Evolutionary conservation across 2,888 invertebrate genomes (phyloP), one percentile per base, ranked within the genome.

Genomic region (Masnerella sp.): DNA sequence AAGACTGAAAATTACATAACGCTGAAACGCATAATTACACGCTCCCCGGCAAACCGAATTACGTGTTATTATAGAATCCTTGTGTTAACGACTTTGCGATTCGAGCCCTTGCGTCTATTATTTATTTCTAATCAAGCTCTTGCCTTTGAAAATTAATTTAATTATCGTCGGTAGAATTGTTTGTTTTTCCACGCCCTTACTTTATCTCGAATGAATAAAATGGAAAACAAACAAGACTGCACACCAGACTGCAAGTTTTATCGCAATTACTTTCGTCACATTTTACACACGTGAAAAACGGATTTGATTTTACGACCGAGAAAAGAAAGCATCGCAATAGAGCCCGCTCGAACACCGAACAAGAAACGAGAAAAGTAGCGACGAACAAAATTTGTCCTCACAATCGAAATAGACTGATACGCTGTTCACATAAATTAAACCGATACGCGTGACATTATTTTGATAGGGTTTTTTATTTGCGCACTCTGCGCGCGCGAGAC

Each of bases 391-490:
- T 62, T 54, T 70, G 49, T 62, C 56, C 40, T 32, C 61, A 38
- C 68, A 61, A 61, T 54, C 49, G 49, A 49, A 70, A 64, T 64
- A 70, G 70, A 64, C 74, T 65, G 74, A 74, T 34, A 18, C 34
- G 25, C 45, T 45, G 32, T 58, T 61, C 64, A 56, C 45, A 59
- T 67, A 59, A 74, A 61, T 65, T 61, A 42, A 65, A 65, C 45
- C 69, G 59, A 68, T 59, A 59, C 68, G 59, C 68, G 69, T 69
- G 69, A 54, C 61, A 61, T 68, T 59, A 68, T 69, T 69, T 69
- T 69, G 52, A 69, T 69, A 61, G 54, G 28, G 11, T 40, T 67
- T 47, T 54, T 72, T 61, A 61, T 65, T 72, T 67, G 32, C 22
- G 12, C 49, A 42, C 42, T 30, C 42, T 42, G 25, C 62, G 64